Conservation (phyloP, 2,797 vertebrate genomes). For the Chrysocyon brachyurus region DNA sequence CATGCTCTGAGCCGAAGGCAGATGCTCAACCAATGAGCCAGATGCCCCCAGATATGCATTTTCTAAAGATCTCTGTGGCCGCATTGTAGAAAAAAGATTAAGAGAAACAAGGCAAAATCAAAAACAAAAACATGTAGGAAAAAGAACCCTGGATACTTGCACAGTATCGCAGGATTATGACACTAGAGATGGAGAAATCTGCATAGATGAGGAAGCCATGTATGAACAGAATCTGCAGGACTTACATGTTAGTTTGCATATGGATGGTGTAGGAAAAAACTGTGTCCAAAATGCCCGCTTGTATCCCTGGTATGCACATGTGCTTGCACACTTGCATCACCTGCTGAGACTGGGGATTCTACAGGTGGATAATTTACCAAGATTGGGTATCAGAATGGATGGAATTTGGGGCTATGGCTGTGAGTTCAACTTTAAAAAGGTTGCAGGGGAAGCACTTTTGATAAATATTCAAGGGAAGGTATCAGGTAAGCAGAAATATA, state of each 20-base stretch:
- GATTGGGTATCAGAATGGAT: not conserved
- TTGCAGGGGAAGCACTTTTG: constrained; percentile 1
- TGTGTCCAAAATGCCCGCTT: not conserved
- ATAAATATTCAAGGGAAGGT: not conserved
- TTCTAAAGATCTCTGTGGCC: not conserved
- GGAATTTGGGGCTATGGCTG: not conserved
- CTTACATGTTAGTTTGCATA: not conserved
- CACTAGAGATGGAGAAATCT: not conserved
- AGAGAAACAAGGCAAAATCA: not conserved
- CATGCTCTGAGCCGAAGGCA: no score
- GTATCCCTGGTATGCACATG: not conserved
- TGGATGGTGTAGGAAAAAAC: not conserved
- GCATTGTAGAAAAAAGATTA: not conserved
- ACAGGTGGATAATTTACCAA: not conserved
- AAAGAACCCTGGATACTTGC: not conserved
- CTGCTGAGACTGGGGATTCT: not conserved
- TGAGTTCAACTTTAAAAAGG: not conserved
- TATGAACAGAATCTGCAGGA: not conserved
- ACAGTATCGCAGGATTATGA: not conserved
- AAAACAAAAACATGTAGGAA: not conserved
- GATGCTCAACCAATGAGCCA: no score
- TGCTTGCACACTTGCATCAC: not conserved
- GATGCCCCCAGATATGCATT: not conserved
- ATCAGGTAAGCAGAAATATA: not conserved
- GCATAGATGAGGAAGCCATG: not conserved